phyloP scores from a whole-genome alignment of 1,140 invertebrate genomes.

The Pseudomyrmex dendroicus region DNA sequence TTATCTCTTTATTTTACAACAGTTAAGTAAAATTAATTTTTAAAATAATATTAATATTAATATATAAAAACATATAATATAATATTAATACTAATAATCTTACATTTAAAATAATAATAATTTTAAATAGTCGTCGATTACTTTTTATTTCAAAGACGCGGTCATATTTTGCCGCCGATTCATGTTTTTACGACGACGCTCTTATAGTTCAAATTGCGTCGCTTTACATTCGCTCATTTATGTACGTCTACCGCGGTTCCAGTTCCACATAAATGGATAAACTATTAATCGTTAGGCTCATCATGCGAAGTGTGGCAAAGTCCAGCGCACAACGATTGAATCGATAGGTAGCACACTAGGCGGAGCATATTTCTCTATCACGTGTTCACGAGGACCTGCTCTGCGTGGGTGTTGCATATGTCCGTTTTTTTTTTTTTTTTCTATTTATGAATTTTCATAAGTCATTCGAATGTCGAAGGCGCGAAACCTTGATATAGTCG shows the following conservation, averaged over 20 bases:
- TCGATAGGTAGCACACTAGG: conserved; percentile 16
- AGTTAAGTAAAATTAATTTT: conserved; percentile 1
- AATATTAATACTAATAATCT: neutral
- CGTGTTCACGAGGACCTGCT: conserved; percentile 3
- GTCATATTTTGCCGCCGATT: neutral
- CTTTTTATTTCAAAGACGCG: neutral
- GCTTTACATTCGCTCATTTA: conserved; percentile 27
- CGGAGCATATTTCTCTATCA: conserved; percentile 8
- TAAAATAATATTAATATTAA: too few relatives aligned
- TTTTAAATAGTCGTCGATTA: neutral
- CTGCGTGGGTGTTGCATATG: conserved; percentile 1
- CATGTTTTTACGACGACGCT: conserved; percentile 11
- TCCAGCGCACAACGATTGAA: conserved; percentile 11
- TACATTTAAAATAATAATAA: neutral
- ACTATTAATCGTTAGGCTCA: conserved; percentile 59
- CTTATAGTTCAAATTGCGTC: conserved; percentile 11
- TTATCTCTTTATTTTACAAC: neutral
- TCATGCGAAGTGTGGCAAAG: conserved; percentile 32
- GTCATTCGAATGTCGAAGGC: conserved; percentile 10
- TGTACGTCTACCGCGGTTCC: neutral
- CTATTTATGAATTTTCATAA: conserved; percentile 44
- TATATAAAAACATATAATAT: too few relatives aligned
- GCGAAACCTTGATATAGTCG: conserved; percentile 14
- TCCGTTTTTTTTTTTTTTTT: neutral
- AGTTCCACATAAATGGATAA: conserved; percentile 61